phyloP scores from a whole-genome alignment of 2,888 invertebrate genomes.

The Sisyra nigra region DNA sequence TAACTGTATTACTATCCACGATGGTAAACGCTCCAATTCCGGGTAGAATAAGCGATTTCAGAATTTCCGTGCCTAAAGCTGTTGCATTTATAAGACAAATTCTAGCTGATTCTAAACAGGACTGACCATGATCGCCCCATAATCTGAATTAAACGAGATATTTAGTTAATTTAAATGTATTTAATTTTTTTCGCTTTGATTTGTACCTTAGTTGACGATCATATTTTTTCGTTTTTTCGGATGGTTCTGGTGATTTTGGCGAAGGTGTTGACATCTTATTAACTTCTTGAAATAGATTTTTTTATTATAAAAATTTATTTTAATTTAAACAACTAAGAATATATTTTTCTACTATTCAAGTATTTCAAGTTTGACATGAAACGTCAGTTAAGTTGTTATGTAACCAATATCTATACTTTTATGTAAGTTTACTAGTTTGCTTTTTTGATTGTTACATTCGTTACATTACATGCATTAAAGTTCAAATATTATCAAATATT shows the following conservation, averaged over 20 bases:
- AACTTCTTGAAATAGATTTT: too few relatives aligned
- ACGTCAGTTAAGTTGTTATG: too few relatives aligned
- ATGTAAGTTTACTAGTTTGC: too few relatives aligned
- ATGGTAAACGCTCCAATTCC: conserved; percentile 88
- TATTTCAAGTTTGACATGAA: too few relatives aligned
- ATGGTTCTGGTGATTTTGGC: conserved; percentile 46
- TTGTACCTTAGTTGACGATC: conserved; percentile 52
- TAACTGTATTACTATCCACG: conserved; percentile 74
- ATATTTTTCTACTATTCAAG: too few relatives aligned
- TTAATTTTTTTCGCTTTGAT: conserved; percentile 2
- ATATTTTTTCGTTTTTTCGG: conserved; percentile 59
- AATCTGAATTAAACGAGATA: conserved; percentile 35
- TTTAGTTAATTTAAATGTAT: not conserved
- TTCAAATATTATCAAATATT: too few relatives aligned
- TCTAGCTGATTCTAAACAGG: conserved; percentile 71
- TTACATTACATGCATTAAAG: too few relatives aligned
- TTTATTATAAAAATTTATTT: not conserved
- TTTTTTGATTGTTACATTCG: too few relatives aligned
- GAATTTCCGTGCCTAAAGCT: conserved; percentile 82
- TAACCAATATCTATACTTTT: too few relatives aligned
- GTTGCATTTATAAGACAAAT: conserved; percentile 90
- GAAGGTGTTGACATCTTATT: conserved; percentile 32
- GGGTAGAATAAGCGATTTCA: conserved; percentile 89
- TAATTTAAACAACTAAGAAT: too few relatives aligned
- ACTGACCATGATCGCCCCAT: conserved; percentile 98